Evolutionary conservation across 2,113 vertebrate genomes (phyloP).

Genomic region (Cricetomys ansorgei): DNA sequence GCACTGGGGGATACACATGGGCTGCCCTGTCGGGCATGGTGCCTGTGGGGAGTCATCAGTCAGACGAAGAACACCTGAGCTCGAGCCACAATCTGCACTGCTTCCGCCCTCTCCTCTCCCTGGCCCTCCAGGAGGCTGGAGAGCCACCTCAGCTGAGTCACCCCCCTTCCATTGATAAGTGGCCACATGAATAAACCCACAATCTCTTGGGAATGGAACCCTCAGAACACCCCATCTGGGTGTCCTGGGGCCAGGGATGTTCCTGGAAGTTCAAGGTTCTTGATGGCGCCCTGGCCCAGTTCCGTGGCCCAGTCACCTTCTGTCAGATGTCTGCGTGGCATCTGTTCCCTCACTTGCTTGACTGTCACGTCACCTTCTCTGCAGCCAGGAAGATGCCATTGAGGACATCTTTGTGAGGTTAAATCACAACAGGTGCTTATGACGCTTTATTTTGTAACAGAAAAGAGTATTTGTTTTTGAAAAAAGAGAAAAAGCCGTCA

Average conservation of each 20-base stretch:
- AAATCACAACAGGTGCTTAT: not conserved
- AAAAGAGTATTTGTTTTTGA: conserved; percentile 4
- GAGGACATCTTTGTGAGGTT: not conserved
- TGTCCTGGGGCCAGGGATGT: rapidly evolving
- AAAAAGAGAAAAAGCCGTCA: not conserved
- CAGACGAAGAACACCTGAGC: not conserved
- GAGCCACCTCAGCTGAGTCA: rapidly evolving
- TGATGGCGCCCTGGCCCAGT: rapidly evolving
- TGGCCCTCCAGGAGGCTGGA: not conserved
- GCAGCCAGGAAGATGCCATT: not conserved
- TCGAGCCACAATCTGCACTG: not conserved
- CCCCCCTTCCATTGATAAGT: not conserved
- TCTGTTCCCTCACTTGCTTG: not conserved
- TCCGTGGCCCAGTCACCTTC: not conserved
- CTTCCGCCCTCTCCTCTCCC: not conserved
- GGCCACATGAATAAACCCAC: not conserved
- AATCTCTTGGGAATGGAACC: not conserved
- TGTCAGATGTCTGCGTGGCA: not conserved
- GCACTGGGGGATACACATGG: not conserved
- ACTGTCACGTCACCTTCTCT: not conserved
- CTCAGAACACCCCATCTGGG: not conserved
- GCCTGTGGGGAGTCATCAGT: not conserved
- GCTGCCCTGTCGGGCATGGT: rapidly evolving
- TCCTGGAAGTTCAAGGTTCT: not conserved
- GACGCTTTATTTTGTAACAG: not conserved